Evolutionary conservation across 2,888 invertebrate genomes (phyloP).

Genomic region (Leptinotarsa haldemani): DNA sequence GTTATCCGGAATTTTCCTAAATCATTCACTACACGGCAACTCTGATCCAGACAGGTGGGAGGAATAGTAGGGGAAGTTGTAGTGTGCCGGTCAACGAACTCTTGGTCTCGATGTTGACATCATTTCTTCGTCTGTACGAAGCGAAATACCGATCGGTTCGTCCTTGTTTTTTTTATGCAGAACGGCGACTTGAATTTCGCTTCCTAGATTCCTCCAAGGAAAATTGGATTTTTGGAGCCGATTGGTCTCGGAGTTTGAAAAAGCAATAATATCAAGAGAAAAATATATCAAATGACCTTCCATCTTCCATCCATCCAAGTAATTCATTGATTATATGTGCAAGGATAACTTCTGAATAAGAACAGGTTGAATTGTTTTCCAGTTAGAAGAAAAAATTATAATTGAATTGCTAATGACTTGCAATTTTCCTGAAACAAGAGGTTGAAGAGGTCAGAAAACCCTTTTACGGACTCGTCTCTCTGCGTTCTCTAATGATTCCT

Average conservation of each 20-base stretch:
- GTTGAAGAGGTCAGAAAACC: too few relatives aligned
- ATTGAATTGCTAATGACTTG: too few relatives aligned
- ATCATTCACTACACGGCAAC: conserved; percentile 30
- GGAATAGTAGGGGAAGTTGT: conserved; percentile 59
- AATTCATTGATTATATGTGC: too few relatives aligned
- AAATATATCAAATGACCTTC: not conserved
- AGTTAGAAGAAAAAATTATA: too few relatives aligned
- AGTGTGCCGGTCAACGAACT: conserved; percentile 64
- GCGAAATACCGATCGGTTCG: conserved; percentile 27
- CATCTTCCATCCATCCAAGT: too few relatives aligned
- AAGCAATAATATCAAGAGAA: not conserved
- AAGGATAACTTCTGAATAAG: too few relatives aligned
- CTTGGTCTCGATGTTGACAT: conserved; percentile 63
- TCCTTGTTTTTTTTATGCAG: conserved; percentile 21
- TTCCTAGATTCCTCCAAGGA: conserved; percentile 18
- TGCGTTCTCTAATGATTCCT: too few relatives aligned
- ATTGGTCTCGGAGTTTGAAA: not conserved
- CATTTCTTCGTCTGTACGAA: conserved; percentile 28
- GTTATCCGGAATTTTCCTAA: not conserved
- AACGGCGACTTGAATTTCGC: conserved; percentile 11
- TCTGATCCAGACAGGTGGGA: conserved; percentile 52
- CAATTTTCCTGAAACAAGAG: too few relatives aligned
- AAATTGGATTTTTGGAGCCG: not conserved
- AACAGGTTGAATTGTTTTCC: too few relatives aligned
- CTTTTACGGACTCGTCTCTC: too few relatives aligned